Evolutionary conservation across 2,888 invertebrate species (phyloP).

Genomic region (Agriotes lineatus): DNA sequence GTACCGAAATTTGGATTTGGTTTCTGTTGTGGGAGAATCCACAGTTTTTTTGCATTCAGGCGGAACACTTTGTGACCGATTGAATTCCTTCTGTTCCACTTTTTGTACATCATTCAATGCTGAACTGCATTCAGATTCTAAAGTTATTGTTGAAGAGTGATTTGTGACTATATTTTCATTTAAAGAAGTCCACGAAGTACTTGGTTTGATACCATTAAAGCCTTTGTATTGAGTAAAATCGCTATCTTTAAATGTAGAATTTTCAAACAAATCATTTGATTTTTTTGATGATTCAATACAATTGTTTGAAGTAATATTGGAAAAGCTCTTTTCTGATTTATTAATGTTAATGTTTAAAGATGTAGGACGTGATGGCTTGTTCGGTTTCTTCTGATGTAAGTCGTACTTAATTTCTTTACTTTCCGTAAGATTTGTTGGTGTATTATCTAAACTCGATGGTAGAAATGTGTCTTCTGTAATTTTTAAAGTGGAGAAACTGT

Average conservation of each 20-base stretch:
- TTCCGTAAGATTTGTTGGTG: constrained; percentile 21
- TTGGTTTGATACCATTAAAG: constrained; percentile 48
- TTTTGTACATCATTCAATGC: constrained; percentile 8
- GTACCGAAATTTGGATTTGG: constrained; percentile 69
- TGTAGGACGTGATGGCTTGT: constrained; percentile 26
- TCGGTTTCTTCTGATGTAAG: neutral
- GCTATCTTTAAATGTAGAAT: constrained; percentile 50
- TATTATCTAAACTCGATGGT: constrained; percentile 17
- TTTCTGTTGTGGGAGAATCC: constrained; percentile 35
- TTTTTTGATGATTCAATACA: constrained; percentile 26
- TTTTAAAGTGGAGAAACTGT: neutral
- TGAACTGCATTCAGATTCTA: constrained; percentile 42
- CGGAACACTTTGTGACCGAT: constrained; percentile 60
- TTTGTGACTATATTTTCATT: constrained; percentile 33
- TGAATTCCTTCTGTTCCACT: constrained; percentile 31
- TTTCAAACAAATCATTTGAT: constrained; percentile 26
- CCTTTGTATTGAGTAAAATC: constrained; percentile 49
- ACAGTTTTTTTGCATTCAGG: constrained; percentile 53
- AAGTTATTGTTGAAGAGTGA: constrained; percentile 46
- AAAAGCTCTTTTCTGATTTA: constrained; percentile 36
- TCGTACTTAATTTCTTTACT: neutral
- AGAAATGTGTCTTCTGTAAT: neutral
- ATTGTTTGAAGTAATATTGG: constrained; percentile 33
- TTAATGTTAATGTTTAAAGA: constrained; percentile 37
- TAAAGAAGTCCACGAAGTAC: constrained; percentile 53